Percentiles rank a stretch among this genome's conserved stretches.
phyloP scores from a whole-genome alignment of 2,113 vertebrate species.

The Seriola quinqueradiata region DNA sequence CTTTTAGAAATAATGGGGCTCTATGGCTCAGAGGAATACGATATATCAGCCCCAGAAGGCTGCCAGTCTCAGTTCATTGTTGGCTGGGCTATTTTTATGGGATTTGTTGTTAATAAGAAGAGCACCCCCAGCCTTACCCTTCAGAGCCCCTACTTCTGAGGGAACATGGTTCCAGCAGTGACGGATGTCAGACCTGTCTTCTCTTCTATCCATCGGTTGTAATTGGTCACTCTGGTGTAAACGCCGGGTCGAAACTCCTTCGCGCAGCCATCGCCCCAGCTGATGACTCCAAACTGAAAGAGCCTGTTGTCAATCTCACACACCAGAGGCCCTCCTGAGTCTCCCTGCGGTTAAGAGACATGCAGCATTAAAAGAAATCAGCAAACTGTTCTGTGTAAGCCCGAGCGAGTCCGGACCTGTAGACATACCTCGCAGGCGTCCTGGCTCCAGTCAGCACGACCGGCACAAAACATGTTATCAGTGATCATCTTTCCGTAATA shows the following conservation, averaged over 20 bases:
- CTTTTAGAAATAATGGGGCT: too few species aligned
- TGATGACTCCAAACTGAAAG: constrained; percentile 83
- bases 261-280: constrained; percentile 83
- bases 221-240: constrained; percentile 81
- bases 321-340: constrained; percentile 82
- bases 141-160: constrained; percentile 42
- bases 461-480: constrained; percentile 93
- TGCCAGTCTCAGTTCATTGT: too few species aligned
- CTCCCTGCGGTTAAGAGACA: constrained; percentile 68
- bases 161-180: constrained; percentile 39
- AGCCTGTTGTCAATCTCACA: constrained; percentile 58
- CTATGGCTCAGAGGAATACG: too few species aligned
- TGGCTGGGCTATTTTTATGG: too few species aligned
- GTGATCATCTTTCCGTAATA: constrained; percentile 86
- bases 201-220: constrained; percentile 79
- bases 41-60: too few species aligned
- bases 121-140: too few species aligned
- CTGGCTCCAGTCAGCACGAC: constrained; percentile 84
- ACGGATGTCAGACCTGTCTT: constrained; percentile 56
- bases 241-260: constrained; percentile 74
- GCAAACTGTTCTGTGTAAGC: fast-evolving
- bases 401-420: background rate
- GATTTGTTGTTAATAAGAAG: too few species aligned
- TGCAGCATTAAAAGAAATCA: background rate
- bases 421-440: constrained; percentile 90